Evolutionary conservation across 2,797 vertebrate species (phyloP).

Genomic region (Hemibagrus guttatus): DNA sequence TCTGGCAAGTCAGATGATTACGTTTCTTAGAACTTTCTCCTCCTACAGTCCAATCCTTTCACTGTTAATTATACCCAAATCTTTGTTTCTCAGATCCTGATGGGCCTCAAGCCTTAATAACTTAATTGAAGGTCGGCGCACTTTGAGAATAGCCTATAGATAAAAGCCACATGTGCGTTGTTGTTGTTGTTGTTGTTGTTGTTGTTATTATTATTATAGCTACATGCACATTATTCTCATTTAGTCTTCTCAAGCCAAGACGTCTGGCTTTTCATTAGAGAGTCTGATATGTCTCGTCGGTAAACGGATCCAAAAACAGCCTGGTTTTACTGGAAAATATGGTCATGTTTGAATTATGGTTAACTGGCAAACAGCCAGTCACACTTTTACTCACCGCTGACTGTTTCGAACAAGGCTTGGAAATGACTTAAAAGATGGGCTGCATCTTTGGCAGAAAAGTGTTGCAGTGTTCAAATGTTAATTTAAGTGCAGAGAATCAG

Average conservation of each 20-base stretch:
- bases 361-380: background rate
- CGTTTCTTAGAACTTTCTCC: background rate
- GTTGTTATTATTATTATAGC: background rate
- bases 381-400: background rate
- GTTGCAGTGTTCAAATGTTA: background rate
- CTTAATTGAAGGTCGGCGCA: background rate
- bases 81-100: background rate
- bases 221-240: background rate
- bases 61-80: background rate
- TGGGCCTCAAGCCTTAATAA: background rate
- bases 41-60: background rate
- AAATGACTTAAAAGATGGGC: background rate
- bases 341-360: background rate
- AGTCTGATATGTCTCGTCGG: background rate
- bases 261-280: background rate
- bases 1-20: background rate
- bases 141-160: background rate
- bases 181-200: background rate
- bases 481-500: background rate
- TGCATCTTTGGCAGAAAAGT: background rate
- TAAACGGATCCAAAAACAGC: background rate
- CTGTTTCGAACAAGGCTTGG: background rate
- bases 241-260: background rate
- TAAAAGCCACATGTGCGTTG: background rate
- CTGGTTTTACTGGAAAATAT: background rate